Evolutionary conservation across 2,113 vertebrate genomes (phyloP).

Genomic region (Odocoileus hemionus): DNA sequence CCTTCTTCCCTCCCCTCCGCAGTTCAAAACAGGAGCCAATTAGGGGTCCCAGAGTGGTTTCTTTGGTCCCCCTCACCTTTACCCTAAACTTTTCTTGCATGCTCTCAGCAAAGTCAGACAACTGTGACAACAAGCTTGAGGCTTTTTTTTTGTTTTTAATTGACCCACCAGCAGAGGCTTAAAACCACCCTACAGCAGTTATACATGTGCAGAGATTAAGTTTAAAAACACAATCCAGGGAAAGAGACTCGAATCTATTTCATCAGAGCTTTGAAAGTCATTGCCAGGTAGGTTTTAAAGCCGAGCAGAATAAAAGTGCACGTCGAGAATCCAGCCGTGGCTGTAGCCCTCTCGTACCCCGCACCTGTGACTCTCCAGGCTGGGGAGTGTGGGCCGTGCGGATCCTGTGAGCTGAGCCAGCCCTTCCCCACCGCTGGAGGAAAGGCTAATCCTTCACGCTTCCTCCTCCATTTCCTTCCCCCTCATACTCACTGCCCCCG

Average conservation of each 20-base stretch:
- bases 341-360: slow-evolving; percentile 70
- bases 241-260: slow-evolving; percentile 75
- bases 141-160: slow-evolving; percentile 66
- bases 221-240: slow-evolving; percentile 72
- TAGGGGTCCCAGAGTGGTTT: slow-evolving; percentile 81
- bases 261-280: slow-evolving; percentile 76
- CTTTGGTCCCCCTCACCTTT: slow-evolving; percentile 77
- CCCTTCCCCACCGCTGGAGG: slow-evolving; percentile 76
- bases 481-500: not conserved
- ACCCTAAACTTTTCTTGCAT: slow-evolving; percentile 84
- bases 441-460: slow-evolving; percentile 64
- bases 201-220: slow-evolving; percentile 74
- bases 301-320: slow-evolving; percentile 77
- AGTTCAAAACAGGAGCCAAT: slow-evolving; percentile 83
- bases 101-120: slow-evolving; percentile 78
- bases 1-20: slow-evolving; percentile 77
- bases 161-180: slow-evolving; percentile 67
- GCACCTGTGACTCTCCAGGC: slow-evolving; percentile 72
- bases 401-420: slow-evolving; percentile 78
- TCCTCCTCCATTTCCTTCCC: not conserved
- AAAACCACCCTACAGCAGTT: slow-evolving; percentile 73
- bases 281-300: slow-evolving; percentile 79
- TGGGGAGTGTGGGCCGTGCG: slow-evolving; percentile 70
- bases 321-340: slow-evolving; percentile 68
- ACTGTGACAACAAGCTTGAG: slow-evolving; percentile 74